Conservation (phyloP, 2,113 vertebrate genomes). For the Zosterops japonicus region DNA sequence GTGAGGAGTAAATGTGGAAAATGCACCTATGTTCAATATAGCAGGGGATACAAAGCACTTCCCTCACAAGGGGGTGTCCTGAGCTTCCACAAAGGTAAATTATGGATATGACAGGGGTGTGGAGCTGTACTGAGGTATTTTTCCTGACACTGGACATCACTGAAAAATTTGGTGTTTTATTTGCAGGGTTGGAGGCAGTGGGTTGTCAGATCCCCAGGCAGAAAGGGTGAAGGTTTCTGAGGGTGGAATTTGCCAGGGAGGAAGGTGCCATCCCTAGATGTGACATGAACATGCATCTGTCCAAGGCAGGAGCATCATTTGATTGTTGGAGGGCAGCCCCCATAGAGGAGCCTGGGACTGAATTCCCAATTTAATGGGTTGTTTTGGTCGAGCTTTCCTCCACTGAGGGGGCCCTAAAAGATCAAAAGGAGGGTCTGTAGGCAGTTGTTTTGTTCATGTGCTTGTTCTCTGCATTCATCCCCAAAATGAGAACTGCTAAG, state of each 20-base stretch:
- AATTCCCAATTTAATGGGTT: background rate
- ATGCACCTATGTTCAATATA: background rate
- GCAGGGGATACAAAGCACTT: background rate
- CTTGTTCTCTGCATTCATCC: background rate
- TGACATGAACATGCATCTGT: background rate
- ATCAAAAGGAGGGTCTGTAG: background rate
- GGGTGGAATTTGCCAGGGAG: background rate
- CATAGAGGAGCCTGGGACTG: background rate
- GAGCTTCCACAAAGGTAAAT: background rate
- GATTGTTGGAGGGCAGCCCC: background rate
- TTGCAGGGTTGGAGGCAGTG: background rate
- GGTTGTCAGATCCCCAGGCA: background rate
- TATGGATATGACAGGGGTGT: background rate
- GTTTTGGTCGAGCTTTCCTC: background rate
- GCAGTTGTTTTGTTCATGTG: background rate
- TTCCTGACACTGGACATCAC: background rate
- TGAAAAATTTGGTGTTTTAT: background rate
- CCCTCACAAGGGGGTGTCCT: background rate
- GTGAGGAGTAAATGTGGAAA: background rate
- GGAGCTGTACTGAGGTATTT: background rate
- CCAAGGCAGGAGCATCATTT: background rate
- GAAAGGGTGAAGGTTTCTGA: background rate
- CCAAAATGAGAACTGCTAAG: background rate
- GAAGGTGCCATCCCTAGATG: background rate
- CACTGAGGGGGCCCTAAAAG: background rate